phyloP scores from a whole-genome alignment of 1,140 invertebrate species.

The Rhopalosiphum maidis region DNA sequence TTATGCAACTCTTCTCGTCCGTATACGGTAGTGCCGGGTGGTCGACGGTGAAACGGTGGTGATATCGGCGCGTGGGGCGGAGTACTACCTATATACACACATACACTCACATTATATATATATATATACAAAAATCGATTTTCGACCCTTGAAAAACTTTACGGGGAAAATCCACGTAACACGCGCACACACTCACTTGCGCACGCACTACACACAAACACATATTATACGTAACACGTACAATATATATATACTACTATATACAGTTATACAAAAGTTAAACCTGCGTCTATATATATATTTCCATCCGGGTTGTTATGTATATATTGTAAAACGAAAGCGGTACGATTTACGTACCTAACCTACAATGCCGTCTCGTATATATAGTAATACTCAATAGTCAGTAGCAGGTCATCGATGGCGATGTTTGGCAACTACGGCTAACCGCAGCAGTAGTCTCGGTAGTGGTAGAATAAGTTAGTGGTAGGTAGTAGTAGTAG shows the following conservation, averaged over 20 bases:
- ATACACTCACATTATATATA: not conserved
- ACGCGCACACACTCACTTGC: not conserved
- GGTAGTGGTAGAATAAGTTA: not conserved
- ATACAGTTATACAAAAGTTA: not conserved
- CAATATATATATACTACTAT: not conserved
- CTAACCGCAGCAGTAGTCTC: not conserved
- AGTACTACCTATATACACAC: not conserved
- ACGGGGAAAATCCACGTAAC: not conserved
- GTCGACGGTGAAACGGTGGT: not conserved
- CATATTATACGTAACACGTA: not conserved
- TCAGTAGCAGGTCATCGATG: not conserved
- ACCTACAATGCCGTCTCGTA: not conserved
- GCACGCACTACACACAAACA: not conserved
- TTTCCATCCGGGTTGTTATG: not conserved
- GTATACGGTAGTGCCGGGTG: not conserved
- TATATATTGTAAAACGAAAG: not conserved
- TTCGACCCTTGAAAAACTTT: constrained; percentile 27
- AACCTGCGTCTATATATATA: not conserved
- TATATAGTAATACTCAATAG: not conserved
- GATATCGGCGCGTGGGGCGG: not conserved
- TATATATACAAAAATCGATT: constrained; percentile 1
- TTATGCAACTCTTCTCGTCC: constrained; percentile 18
- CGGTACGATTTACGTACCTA: not conserved
- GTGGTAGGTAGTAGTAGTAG: not conserved
- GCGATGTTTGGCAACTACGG: too few relatives aligned